Base-by-base conservation (phyloP, 2,113 vertebrate species). In the Alethe castanea region DNA sequence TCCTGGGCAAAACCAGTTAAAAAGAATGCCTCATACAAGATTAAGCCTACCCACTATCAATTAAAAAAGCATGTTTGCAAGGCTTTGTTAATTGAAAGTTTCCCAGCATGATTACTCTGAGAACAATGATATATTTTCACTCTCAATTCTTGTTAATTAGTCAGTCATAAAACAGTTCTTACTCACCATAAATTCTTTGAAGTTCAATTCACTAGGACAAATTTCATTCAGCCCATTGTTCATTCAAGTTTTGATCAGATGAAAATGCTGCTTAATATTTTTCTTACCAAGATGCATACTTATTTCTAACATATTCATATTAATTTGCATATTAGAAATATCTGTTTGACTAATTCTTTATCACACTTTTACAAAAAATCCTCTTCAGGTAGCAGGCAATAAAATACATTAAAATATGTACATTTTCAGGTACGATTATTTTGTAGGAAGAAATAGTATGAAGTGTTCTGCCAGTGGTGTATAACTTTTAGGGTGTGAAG, bases 21-120 rank as follows among this genome's bases (percentile, higher is more conserved):
- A 86, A 89, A 81, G 53, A 88, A 47, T 45, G 11, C 48, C 53
- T 86, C 8, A 8, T 60, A 38, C 48, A 86, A 83, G 42, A 84
- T 45, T 66, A 33, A 84, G 15, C 19, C 72, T 83, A 61, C 19
- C 24, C 19, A 52, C 45, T 56, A 64, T 64, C 77, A 86, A 91
- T 74, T 94, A 74, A 31, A 78, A 86, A 91, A 84, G 13, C 33
- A 56, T 0, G 0, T 53, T 81, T 95, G 40, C 31, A 64, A 87
- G 47, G n/a, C 44, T 94, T 84, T 78, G 28, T 79, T 86, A 92
- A 92, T 40, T 95, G 73, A 45, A 95, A 81, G 48, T 69, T 89
- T 53, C 48, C 31, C 77, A 57, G 48, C 36, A 94, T 44, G 65
- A 92, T 79, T 95, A 64, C 19, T 76, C 47, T 67, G 56, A 87